Evolutionary conservation across 2,113 vertebrate genomes (phyloP), one percentile per base, ranked within the genome.

Genomic region (Indicator maculatus): DNA sequence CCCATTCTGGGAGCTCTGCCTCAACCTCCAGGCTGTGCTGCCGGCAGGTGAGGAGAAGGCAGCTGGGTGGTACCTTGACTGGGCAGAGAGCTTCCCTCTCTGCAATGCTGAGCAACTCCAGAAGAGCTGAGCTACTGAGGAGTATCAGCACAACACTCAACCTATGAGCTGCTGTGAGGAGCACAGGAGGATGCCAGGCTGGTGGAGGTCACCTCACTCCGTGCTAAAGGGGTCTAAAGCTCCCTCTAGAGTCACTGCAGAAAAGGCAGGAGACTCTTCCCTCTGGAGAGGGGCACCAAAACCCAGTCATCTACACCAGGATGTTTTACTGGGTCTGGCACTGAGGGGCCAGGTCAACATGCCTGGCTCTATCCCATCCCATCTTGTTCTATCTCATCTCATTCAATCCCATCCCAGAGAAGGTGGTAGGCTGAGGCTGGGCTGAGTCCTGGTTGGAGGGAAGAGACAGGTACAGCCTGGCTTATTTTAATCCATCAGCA

Each of bases 301-400:
- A 6, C 19, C 52, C 39, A 39, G 8, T 27, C 1, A 3, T 8
- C 8, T 10, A 2, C 10, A 8, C 5, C 0, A 0, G 24, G 63
- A 31, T 45, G 8, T 11, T 71, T 12, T 45, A 16, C 24, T 31
- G 45, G 31, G 23, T 28, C 28, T 36, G 53, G 45, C n/a, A 33
- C 6, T 9, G 21, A 45, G 31, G 75, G n/a, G 44, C 23, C 39
- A 2, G 44, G 38, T 1, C 23, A 21, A 2, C 0, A 5, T 19
- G 16, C 19, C 41, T 39, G 36, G 41, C 38, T 17, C 21, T 61
- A 60, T 63, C 47, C 44, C 26, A 30, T 14, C 12, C 30, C 23
- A 7, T n/a, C 16, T 18, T 45, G 45, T 45, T 18, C 16, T 18
- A 18, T 45, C 45, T 45, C 45, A 45, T 45, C 45, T 18, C 45